A percentile compares a stretch with the other conserved stretches of the same genome.
Evolutionary conservation across 2,113 vertebrate genomes (phyloP).

Genomic region (Grammomys surdaster): DNA sequence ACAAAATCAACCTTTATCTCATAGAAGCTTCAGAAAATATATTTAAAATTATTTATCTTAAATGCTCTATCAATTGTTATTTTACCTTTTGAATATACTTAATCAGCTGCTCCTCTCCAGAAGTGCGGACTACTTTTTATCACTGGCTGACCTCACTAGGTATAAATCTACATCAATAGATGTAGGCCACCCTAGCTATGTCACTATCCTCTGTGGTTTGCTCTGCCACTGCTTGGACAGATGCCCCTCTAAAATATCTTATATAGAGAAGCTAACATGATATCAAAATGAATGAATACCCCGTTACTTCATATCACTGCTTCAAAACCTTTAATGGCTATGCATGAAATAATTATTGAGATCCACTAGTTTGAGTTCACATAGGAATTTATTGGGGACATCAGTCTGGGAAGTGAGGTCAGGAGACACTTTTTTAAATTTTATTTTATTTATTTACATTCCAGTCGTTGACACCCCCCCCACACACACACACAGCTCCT

Average conservation of each 20-base stretch:
- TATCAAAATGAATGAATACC: constrained; percentile 6
- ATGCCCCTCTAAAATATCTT: not conserved
- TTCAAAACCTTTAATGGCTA: not conserved
- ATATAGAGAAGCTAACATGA: not conserved
- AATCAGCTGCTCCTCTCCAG: not conserved
- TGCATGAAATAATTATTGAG: not conserved
- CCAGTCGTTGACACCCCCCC: no score
- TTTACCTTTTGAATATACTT: not conserved
- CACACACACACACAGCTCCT: no score
- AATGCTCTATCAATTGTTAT: not conserved
- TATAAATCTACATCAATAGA: not conserved
- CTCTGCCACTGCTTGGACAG: not conserved
- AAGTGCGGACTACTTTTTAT: not conserved
- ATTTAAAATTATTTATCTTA: not conserved
- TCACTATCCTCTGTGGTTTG: not conserved
- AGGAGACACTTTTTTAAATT: not conserved
- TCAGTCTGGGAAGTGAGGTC: not conserved
- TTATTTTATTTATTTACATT: no score
- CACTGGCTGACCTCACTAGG: not conserved
- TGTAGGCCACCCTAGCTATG: no score
- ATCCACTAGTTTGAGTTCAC: not conserved
- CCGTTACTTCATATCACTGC: not conserved
- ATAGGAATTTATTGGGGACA: not conserved
- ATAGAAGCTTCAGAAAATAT: not conserved
- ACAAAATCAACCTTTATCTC: not conserved